Evolutionary conservation across 2,888 invertebrate genomes (phyloP).

Genomic region (Platycnemis pennipes): DNA sequence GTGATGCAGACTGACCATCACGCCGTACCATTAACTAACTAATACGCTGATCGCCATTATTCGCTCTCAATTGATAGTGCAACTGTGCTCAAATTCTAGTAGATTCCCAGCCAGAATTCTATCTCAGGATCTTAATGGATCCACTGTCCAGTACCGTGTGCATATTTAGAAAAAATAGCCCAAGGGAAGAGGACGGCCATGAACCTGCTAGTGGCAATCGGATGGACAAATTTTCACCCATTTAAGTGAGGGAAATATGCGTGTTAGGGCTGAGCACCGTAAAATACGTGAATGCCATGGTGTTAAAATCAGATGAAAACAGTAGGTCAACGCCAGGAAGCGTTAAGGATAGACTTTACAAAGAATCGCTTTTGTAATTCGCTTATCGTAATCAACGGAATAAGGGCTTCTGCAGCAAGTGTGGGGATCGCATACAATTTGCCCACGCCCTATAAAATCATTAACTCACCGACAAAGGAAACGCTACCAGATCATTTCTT

Average conservation of each 20-base stretch:
- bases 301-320: neutral
- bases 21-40: too few relatives aligned
- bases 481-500: neutral
- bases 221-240: neutral
- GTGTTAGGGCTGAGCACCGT: neutral
- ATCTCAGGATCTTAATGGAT: too few relatives aligned
- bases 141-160: too few relatives aligned
- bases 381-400: neutral
- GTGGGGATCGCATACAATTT: neutral
- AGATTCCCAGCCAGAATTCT: too few relatives aligned
- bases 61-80: too few relatives aligned
- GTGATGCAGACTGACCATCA: too few relatives aligned
- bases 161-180: neutral
- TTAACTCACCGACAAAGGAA: neutral
- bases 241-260: neutral
- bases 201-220: neutral
- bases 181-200: neutral
- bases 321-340: neutral
- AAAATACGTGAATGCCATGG: neutral
- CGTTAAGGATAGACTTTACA: neutral
- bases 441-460: neutral
- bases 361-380: neutral
- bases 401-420: neutral
- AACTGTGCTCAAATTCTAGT: too few relatives aligned
- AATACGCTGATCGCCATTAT: too few relatives aligned